Base-by-base conservation (phyloP, 2,797 vertebrate species). In the Synanceia verrucosa region DNA sequence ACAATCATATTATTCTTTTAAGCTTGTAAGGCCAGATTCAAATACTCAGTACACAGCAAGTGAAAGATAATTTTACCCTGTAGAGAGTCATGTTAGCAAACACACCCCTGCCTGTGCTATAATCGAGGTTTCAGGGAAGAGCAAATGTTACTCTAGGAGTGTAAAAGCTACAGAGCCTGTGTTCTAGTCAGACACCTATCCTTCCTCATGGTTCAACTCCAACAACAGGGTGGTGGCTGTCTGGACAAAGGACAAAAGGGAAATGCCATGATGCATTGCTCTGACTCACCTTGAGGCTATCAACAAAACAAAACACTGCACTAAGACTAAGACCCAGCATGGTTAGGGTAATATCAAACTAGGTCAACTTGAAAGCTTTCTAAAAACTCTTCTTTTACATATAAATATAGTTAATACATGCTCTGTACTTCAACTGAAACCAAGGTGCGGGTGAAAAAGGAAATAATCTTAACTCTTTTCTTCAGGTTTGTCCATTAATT, bases 201-300 rank as follows among this genome's bases (percentile, higher is more conserved):
- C 19, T 74, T 43, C 67, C 47, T 52, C 36, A 63, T 8, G 57
- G 36, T 44, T 77, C 21, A 63, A 24, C 19, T 77, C 37, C 70
- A 67, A 63, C 41, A 67, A 66, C 39, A 78, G 81, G 83, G 81
- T 81, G 83, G 72, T 68, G 81, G 34, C 69, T 80, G 37, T 47
- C 44, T 64, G 39, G 60, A 74, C 41, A 74, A 60, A 66, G 44
- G 48, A 86, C 72, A 76, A 82, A 89, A 82, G 64, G 46, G 46
- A 72, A 79, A 73, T 41, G 19, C 14, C 26, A 44, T 61, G 70
- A 77, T 48, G 24, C 58, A 53, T 14, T 44, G 36, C 73, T 83
- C 43, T 84, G 76, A 87, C 80, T 86, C 60, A 74, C 68, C 33
- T 71, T 5, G 3, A 66, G 47, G 51, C 73, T 65, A 79, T 73